A percentile compares a stretch with the other conserved stretches of the same genome.
Conservation (phyloP, 2,113 vertebrate species). For the Alethe diademata region DNA sequence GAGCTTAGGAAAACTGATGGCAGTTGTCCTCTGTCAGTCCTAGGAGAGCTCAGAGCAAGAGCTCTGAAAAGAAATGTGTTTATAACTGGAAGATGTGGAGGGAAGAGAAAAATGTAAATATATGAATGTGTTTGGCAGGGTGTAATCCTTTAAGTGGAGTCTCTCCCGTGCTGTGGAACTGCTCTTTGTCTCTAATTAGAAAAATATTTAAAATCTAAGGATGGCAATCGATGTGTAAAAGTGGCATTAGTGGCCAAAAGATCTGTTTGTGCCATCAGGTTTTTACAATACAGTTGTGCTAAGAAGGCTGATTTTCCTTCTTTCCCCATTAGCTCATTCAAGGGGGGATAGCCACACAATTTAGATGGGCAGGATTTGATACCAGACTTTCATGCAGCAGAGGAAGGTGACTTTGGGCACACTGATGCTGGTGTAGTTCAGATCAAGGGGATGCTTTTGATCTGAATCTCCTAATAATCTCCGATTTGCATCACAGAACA, state of each 20-base stretch:
- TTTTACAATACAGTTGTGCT: not conserved
- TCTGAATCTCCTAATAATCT: not conserved
- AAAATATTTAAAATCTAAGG: not conserved
- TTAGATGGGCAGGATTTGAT: not conserved
- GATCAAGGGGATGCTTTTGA: not conserved
- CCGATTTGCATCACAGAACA: not conserved
- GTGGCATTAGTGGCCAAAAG: not conserved
- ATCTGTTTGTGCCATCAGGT: not conserved
- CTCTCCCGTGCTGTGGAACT: not conserved
- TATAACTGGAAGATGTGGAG: not conserved
- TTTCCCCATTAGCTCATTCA: not conserved
- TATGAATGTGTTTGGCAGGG: not conserved
- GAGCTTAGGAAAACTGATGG: not conserved
- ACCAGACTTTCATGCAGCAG: not conserved
- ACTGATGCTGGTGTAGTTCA: not conserved
- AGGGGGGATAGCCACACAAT: too few relatives aligned
- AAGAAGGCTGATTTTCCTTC: not conserved
- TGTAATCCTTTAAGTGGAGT: not conserved
- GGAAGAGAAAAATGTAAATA: not conserved
- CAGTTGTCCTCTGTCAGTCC: not conserved
- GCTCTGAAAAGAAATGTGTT: not conserved
- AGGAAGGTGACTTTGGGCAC: not conserved
- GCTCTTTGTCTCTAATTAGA: not conserved
- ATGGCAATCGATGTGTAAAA: not conserved
- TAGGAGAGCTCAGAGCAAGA: not conserved